Conservation (phyloP, 2,888 invertebrate genomes). For the Lacanobia wlatinum region DNA sequence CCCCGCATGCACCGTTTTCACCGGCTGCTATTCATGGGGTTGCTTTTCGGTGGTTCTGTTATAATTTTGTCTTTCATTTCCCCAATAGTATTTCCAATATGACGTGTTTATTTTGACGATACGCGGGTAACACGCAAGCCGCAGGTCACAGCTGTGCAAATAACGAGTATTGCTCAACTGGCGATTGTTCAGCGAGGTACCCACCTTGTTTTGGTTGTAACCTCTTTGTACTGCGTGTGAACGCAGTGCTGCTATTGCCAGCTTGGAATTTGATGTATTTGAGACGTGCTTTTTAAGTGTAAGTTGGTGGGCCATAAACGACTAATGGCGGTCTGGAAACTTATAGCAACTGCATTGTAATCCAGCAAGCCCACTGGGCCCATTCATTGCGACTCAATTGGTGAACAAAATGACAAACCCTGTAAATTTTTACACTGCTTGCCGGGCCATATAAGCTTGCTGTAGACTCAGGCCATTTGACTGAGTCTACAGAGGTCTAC, state of each 20-base stretch:
- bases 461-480: too few species aligned
- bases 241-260: constrained; percentile 35
- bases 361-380: neutral
- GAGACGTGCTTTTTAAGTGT: constrained; percentile 3
- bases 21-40: neutral
- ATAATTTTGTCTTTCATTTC: neutral
- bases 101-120: constrained; percentile 14
- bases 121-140: constrained; percentile 20
- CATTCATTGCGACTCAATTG: too few species aligned
- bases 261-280: constrained; percentile 20
- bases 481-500: neutral
- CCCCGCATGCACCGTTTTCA: neutral
- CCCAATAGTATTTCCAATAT: neutral
- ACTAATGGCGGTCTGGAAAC: neutral
- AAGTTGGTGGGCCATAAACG: neutral
- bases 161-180: constrained; percentile 62
- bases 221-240: constrained; percentile 52
- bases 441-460: too few species aligned
- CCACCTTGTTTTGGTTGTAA: constrained; percentile 63
- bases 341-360: neutral
- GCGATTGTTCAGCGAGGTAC: constrained; percentile 67
- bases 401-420: too few species aligned
- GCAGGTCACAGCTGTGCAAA: constrained; percentile 67
- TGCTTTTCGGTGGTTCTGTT: neutral
- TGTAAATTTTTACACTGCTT: too few species aligned